phyloP scores from a whole-genome alignment of 1,140 invertebrate species.

The Steinernema khuongi region DNA sequence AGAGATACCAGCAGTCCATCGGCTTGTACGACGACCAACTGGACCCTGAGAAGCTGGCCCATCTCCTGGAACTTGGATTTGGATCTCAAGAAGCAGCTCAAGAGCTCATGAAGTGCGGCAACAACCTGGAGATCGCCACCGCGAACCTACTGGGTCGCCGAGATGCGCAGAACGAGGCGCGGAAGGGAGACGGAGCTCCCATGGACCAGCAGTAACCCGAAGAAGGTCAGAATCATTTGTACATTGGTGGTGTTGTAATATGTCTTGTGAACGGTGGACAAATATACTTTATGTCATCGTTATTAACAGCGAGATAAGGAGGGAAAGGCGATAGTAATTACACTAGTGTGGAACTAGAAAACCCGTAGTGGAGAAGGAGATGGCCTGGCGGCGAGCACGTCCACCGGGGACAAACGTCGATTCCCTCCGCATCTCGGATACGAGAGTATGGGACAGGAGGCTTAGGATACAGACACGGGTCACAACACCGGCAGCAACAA shows the following conservation, averaged over 20 bases:
- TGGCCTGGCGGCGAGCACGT: not conserved
- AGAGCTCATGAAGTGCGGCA: not conserved
- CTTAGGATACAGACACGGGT: not conserved
- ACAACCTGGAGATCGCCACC: not conserved
- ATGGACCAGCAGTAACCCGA: not conserved
- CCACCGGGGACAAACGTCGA: not conserved
- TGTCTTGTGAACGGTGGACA: not conserved
- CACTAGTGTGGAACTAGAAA: not conserved
- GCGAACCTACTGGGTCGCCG: not conserved
- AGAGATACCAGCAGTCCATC: constrained; percentile 28
- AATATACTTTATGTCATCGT: constrained; percentile 7
- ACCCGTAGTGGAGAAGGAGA: not conserved
- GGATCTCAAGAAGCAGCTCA: not conserved
- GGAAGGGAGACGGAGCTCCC: not conserved
- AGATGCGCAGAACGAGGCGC: not conserved
- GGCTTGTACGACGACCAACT: not conserved
- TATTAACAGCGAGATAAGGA: not conserved
- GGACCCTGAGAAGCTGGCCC: constrained; percentile 17
- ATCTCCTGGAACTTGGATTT: not conserved
- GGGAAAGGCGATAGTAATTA: not conserved
- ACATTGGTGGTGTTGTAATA: not conserved
- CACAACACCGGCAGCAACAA: not conserved
- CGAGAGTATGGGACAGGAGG: not conserved
- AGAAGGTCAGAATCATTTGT: not conserved
- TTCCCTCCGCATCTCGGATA: not conserved